phyloP scores from a whole-genome alignment of 2,797 vertebrate genomes.

The Halcyon badia region DNA sequence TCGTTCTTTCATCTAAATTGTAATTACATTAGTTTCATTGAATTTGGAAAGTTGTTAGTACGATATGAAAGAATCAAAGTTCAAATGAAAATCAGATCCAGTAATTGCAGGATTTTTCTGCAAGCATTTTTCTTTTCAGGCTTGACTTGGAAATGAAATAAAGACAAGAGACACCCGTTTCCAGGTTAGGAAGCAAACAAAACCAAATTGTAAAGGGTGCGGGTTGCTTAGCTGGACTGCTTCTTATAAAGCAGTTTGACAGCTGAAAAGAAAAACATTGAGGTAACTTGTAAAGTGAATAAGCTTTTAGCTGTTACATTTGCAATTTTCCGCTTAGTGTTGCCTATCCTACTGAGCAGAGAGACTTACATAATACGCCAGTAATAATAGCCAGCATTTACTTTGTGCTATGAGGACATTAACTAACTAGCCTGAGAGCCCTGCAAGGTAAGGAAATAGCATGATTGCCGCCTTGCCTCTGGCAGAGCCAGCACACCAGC shows the following conservation, averaged over 20 bases:
- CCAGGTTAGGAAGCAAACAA: constrained; percentile 66
- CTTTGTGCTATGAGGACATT: constrained; percentile 22
- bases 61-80: constrained; percentile 51
- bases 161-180: constrained; percentile 57
- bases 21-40: constrained; percentile 36
- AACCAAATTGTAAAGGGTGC: constrained; percentile 72
- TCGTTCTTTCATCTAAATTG: not conserved
- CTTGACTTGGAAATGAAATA: constrained; percentile 74
- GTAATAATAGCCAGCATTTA: constrained; percentile 42
- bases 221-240: constrained; percentile 23
- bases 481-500: constrained; percentile 3
- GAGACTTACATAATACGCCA: not conserved
- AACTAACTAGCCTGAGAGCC: constrained; percentile 17
- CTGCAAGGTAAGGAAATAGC: constrained; percentile 21
- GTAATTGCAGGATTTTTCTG: constrained; percentile 76
- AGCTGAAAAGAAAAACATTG: constrained; percentile 23
- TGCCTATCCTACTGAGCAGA: constrained; percentile 42
- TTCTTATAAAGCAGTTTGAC: constrained; percentile 27
- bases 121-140: constrained; percentile 33
- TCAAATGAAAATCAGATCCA: constrained; percentile 77
- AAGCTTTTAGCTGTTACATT: constrained; percentile 33
- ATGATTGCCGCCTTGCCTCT: constrained; percentile 25
- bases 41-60: constrained; percentile 52
- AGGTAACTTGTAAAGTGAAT: constrained; percentile 46
- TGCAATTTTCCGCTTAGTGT: not conserved